Conservation (phyloP, 1,140 invertebrate species). For the Bombus breviceps region DNA sequence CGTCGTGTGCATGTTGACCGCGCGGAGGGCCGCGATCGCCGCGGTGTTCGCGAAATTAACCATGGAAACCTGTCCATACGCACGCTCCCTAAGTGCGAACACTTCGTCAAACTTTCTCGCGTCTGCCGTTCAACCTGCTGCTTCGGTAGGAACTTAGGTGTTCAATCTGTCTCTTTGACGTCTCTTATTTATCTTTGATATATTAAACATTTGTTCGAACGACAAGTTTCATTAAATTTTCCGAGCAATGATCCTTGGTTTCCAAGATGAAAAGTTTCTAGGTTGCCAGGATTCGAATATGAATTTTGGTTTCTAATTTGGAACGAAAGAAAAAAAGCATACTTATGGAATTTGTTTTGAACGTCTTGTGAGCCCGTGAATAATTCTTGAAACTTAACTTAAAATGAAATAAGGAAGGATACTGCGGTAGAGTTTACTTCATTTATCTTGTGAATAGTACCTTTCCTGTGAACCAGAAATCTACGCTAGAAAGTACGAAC, state of each 20-base stretch:
- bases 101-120: neutral
- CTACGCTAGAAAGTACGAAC: too few relatives aligned
- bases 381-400: neutral
- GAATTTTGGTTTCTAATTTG: neutral
- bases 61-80: neutral
- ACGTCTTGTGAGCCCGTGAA: neutral
- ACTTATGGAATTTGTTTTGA: too few relatives aligned
- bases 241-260: too few relatives aligned
- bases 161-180: too few relatives aligned
- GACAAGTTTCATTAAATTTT: neutral
- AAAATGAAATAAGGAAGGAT: neutral
- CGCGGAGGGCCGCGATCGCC: neutral
- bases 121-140: neutral
- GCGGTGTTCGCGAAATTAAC: conserved; percentile 22
- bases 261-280: neutral
- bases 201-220: too few relatives aligned
- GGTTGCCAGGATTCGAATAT: neutral
- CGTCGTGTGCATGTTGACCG: neutral
- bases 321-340: neutral
- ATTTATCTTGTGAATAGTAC: too few relatives aligned
- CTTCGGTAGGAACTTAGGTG: too few relatives aligned
- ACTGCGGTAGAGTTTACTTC: neutral
- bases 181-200: too few relatives aligned
- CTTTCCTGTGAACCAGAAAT: too few relatives aligned
- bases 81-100: neutral